Evolutionary conservation across 2,797 vertebrate genomes (phyloP).

Genomic region (Numenius phaeopus): DNA sequence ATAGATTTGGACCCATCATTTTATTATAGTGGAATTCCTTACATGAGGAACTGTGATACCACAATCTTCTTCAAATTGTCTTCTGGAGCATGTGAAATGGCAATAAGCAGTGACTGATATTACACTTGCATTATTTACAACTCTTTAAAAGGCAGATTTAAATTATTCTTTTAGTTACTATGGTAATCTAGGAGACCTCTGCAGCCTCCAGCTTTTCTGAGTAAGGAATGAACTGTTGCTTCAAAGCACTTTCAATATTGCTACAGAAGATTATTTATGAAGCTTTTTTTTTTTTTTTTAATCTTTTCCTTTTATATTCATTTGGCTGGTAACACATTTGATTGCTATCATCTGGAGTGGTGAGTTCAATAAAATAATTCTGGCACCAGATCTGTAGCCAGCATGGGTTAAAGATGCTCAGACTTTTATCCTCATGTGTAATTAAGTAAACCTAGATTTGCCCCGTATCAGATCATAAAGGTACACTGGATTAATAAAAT

Average conservation of each 20-base stretch:
- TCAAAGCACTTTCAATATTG: slow-evolving; percentile 55
- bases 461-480: background rate
- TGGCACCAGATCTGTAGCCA: background rate
- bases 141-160: slow-evolving; percentile 55
- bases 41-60: background rate
- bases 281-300: background rate
- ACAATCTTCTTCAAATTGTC: background rate
- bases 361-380: background rate
- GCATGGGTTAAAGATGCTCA: background rate
- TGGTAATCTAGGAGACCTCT: slow-evolving; percentile 66
- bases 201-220: slow-evolving; percentile 57
- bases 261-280: slow-evolving; percentile 35
- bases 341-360: background rate
- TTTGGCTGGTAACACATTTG: background rate
- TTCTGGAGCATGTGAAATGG: slow-evolving; percentile 10
- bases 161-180: slow-evolving; percentile 73
- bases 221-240: slow-evolving; percentile 54
- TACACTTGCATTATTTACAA: slow-evolving; percentile 65
- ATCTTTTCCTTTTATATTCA: background rate
- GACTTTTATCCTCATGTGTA: background rate
- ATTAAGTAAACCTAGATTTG: background rate
- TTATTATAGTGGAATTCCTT: background rate
- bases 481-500: background rate
- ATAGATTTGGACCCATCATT: background rate
- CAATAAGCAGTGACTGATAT: slow-evolving; percentile 25